These are phyloP conservation scores for Agrilus mali DNA, from an alignment of 2,888 invertebrate species.

Conservation along the genomic window DNA sequence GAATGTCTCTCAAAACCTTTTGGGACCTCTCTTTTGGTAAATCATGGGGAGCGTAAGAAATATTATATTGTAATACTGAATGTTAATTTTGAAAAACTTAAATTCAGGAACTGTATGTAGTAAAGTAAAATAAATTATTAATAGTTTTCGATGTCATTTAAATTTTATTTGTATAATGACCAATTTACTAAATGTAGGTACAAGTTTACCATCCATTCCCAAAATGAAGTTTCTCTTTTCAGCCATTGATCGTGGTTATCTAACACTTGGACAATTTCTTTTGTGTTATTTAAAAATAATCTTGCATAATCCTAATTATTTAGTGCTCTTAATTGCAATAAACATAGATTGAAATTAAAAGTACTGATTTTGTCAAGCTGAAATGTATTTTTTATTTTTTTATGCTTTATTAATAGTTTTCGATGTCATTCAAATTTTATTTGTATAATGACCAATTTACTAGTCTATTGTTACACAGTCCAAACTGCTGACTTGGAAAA, in stretches of 20 bases:
- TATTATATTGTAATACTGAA: neutral
- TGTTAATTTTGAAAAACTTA: neutral
- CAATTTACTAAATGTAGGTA: too few relatives aligned
- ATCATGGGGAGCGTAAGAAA: conserved; percentile 6
- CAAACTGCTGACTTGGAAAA: too few relatives aligned
- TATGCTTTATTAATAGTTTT: too few relatives aligned
- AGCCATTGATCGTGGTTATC: conserved; percentile 16
- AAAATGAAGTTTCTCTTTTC: conserved; percentile 14
- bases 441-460: too few relatives aligned
- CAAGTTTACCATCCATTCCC: conserved; percentile 20
- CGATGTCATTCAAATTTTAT: too few relatives aligned
- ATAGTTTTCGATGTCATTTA: too few relatives aligned
- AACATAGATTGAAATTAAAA: conserved; percentile 11
- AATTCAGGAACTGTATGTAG: neutral
- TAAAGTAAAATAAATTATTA: neutral
- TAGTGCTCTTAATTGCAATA: conserved; percentile 13
- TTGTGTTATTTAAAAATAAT: conserved; percentile 13
- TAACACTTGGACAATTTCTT: conserved; percentile 10
- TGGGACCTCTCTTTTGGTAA: conserved; percentile 21
- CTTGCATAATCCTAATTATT: conserved; percentile 11
- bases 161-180: too few relatives aligned
- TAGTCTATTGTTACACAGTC: too few relatives aligned
- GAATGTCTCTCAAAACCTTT: conserved; percentile 20
- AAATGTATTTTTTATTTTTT: conserved; percentile 1
- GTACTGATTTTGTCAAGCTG: conserved; percentile 2